Conservation (phyloP, 2,113 vertebrate genomes). For the Panurus biarmicus region DNA sequence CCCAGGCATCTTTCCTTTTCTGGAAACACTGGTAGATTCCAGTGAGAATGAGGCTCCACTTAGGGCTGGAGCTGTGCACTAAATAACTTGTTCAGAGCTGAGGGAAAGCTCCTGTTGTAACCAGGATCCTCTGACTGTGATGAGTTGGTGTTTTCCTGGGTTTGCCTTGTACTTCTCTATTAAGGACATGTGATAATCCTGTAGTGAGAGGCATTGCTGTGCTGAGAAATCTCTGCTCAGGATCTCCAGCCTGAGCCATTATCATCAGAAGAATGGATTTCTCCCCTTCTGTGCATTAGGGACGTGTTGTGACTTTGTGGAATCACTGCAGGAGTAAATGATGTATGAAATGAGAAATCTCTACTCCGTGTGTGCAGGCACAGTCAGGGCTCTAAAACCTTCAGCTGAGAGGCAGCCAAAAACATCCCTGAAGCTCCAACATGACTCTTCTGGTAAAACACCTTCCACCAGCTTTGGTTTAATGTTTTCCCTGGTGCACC, state of each 20-base stretch:
- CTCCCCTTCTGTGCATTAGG: slow-evolving; percentile 35
- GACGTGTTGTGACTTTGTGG: slow-evolving; percentile 52
- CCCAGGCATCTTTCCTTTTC: not conserved
- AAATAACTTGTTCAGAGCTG: not conserved
- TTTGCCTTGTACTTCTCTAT: not conserved
- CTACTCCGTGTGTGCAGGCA: not conserved
- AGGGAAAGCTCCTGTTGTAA: not conserved
- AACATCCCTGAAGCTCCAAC: not conserved
- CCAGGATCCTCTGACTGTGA: not conserved
- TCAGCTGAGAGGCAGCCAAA: not conserved
- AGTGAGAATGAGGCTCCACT: not conserved
- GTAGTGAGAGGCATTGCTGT: not conserved
- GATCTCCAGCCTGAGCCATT: not conserved
- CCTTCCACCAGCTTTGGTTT: not conserved
- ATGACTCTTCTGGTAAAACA: not conserved
- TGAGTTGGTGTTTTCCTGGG: not conserved
- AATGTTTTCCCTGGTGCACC: not conserved
- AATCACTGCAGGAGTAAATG: slow-evolving; percentile 66
- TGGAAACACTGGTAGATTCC: not conserved
- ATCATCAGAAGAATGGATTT: not conserved
- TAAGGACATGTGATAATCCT: not conserved
- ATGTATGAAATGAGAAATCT: slow-evolving; percentile 74
- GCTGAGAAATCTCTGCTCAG: not conserved
- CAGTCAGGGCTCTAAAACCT: not conserved
- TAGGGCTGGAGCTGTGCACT: not conserved